Percentiles rank a stretch among this genome's conserved stretches.
Evolutionary conservation across 53 echinoderm and acorn worm species (phyloP).

Genomic region (Paelopatides confundens): DNA sequence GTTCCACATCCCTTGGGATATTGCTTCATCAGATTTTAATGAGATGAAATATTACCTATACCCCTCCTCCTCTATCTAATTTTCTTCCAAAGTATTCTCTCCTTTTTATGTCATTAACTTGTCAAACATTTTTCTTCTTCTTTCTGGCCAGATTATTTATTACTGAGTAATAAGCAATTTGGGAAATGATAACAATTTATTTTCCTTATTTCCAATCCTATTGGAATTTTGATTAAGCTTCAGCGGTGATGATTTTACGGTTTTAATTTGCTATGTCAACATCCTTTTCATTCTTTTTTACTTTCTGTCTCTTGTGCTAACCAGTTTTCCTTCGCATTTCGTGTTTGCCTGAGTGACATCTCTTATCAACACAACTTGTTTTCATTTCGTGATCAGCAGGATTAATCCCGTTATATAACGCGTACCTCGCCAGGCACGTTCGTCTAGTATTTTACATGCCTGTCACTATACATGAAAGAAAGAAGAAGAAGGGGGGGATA

Average conservation of each 20-base stretch:
- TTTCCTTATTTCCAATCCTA: neutral
- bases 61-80: too few relatives aligned
- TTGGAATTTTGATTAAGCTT: neutral
- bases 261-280: slow-evolving; percentile 32
- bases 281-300: neutral
- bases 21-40: too few relatives aligned
- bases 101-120: too few relatives aligned
- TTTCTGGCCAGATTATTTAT: neutral
- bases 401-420: neutral
- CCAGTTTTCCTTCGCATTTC: neutral
- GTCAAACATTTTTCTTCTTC: neutral
- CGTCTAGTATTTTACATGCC: neutral
- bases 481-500: neutral
- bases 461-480: neutral
- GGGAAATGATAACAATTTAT: neutral
- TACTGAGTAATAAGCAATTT: neutral
- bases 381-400: neutral
- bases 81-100: too few relatives aligned
- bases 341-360: neutral
- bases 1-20: too few relatives aligned
- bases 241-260: slow-evolving; percentile 6
- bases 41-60: too few relatives aligned
- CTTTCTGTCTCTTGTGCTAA: neutral
- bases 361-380: slow-evolving; percentile 18
- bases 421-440: slow-evolving; percentile 15